Conservation (phyloP, 2,797 vertebrate genomes). For the Setipinna tenuifilis region DNA sequence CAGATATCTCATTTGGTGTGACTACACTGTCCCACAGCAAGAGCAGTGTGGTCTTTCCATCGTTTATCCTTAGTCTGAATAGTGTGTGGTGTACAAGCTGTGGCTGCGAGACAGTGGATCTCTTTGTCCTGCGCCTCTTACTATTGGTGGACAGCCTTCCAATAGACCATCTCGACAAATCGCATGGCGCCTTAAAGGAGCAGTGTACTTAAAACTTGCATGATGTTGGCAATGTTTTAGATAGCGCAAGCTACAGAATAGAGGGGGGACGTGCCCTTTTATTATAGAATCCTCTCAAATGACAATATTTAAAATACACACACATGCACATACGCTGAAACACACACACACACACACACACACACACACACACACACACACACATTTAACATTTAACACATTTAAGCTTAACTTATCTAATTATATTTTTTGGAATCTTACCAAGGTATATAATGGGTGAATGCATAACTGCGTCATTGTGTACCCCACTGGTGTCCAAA, state of each 20-base stretch:
- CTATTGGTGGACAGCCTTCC: conserved; percentile 59
- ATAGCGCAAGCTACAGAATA: not conserved
- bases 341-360: too few species aligned
- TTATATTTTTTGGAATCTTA: not conserved
- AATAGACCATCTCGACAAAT: conserved; percentile 40
- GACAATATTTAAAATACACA: not conserved
- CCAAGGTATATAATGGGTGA: not conserved
- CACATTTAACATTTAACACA: too few species aligned
- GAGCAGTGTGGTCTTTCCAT: not conserved
- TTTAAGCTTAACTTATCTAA: not conserved
- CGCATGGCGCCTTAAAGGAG: not conserved
- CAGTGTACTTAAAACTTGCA: not conserved
- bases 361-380: too few species aligned
- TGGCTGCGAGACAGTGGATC: conserved; percentile 63
- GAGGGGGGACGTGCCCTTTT: not conserved
- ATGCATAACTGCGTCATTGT: too few species aligned
- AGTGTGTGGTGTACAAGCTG: not conserved
- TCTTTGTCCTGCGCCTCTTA: conserved; percentile 54
- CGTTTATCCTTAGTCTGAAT: not conserved
- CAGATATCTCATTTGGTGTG: not conserved
- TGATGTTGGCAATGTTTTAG: not conserved
- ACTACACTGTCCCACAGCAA: not conserved
- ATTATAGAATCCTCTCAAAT: not conserved
- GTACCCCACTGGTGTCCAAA: too few species aligned
- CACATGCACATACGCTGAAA: too few species aligned